Base-by-base conservation (phyloP, 1,140 invertebrate genomes). In the Papilio machaon region DNA sequence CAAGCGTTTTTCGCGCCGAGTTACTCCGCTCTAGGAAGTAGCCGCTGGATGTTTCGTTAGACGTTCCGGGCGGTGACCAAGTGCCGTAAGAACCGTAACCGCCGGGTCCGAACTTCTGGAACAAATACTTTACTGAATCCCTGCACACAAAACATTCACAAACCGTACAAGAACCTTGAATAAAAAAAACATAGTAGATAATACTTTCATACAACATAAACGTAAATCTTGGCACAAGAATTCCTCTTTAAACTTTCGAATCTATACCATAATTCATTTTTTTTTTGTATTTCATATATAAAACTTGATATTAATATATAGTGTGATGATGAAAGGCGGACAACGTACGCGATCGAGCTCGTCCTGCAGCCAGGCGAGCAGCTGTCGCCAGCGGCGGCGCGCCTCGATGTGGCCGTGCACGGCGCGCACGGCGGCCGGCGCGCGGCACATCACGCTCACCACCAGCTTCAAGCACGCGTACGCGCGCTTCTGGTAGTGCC, bases 401-500 rank as follows among this genome's bases (percentile, higher is more conserved):
- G 99, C 95, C 84, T 98, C 97, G 0, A 95, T 94, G 92, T 97
- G 97, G 17, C 95, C 96, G 87, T 97, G 96, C 67, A 99, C 95
- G 92, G 99, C 96, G 80, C 96, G 95, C 87, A 97, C 95, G 2
- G 97, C 97, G 47, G 95, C 90, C 46, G 96, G 96, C 91, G 98
- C 98, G 86, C 98, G 97, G 83, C 96, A 97, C 95, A 99, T 99
- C 43, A 99, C 95, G 80, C 97, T 96, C 35, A 99, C 98, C 95
- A 99, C 96, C 91, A 98, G 98, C 95, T 99, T 99, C 52, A 99
- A 99, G 92, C 99, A 99, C 90, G 99, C 98, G 95, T 99, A 99
- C 52, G 98, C 98, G 84, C 98, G 95, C 94, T 99, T 99, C 92
- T 99, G 98, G 92, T 99, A 99, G 95, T 99, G 98, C 85, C 97